Evolutionary conservation across 2,797 vertebrate species (phyloP).

Genomic region (Lindbergichthys nudifrons): DNA sequence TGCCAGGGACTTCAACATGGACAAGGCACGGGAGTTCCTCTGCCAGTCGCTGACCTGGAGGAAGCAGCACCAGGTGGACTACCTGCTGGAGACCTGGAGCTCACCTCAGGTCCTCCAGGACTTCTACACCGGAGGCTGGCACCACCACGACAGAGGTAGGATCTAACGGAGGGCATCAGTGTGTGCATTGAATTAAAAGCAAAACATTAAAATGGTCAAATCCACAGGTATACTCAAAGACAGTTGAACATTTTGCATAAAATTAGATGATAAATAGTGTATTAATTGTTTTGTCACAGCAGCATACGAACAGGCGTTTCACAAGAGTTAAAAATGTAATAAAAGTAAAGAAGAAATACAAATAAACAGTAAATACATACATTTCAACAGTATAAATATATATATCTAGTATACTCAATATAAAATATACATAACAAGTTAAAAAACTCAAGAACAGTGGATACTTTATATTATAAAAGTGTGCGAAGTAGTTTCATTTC

Average conservation of each 20-base stretch:
- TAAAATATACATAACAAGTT: too few species aligned
- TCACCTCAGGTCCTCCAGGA: slow-evolving; percentile 95
- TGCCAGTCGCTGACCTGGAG: slow-evolving; percentile 96
- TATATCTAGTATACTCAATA: too few species aligned
- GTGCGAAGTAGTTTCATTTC: too few species aligned
- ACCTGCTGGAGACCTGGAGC: slow-evolving; percentile 94
- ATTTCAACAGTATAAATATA: too few species aligned
- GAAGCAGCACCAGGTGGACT: slow-evolving; percentile 97
- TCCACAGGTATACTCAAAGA: background rate
- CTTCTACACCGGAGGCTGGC: slow-evolving; percentile 97
- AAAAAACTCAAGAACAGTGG: too few species aligned
- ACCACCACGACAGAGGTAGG: slow-evolving; percentile 91
- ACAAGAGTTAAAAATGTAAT: too few species aligned
- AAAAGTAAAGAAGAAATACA: too few species aligned
- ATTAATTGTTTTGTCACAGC: too few species aligned
- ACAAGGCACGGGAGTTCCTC: slow-evolving; percentile 93
- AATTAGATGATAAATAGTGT: too few species aligned
- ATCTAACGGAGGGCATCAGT: background rate
- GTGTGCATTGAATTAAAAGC: background rate
- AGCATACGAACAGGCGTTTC: too few species aligned
- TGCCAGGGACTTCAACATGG: slow-evolving; percentile 95
- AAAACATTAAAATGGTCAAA: background rate
- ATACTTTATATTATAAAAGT: too few species aligned
- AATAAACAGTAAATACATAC: too few species aligned
- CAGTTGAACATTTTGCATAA: background rate